phyloP scores from a whole-genome alignment of 2,797 vertebrate genomes.

The Sebastes elongatus region DNA sequence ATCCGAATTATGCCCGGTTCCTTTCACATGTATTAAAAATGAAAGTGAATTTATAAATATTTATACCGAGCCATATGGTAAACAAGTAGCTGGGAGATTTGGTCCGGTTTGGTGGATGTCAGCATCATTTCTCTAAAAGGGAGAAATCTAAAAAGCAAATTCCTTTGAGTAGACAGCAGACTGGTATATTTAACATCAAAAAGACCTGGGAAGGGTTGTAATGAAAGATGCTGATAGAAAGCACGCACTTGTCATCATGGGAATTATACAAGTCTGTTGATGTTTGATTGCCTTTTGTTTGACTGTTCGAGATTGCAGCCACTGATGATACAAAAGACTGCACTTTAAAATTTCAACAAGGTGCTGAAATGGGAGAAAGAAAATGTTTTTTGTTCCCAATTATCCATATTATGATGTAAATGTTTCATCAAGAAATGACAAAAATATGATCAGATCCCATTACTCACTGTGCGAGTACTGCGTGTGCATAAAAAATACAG shows the following conservation, averaged over 20 bases:
- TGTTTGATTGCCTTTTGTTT: slow-evolving; percentile 45
- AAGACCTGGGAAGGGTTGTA: slow-evolving; percentile 12
- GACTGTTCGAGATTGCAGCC: slow-evolving; percentile 8
- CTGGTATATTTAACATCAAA: slow-evolving; percentile 54
- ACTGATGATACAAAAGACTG: slow-evolving; percentile 6
- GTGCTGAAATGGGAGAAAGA: background rate
- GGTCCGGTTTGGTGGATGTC: slow-evolving; percentile 50
- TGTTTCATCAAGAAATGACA: slow-evolving; percentile 9
- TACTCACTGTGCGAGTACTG: background rate
- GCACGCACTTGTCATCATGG: slow-evolving; percentile 10
- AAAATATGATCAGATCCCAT: slow-evolving; percentile 4
- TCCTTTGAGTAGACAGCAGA: slow-evolving; percentile 36
- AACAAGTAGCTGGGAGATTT: slow-evolving; percentile 55
- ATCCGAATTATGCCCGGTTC: slow-evolving; percentile 33
- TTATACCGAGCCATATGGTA: slow-evolving; percentile 57
- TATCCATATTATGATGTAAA: background rate
- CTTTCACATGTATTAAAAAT: slow-evolving; percentile 56
- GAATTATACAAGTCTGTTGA: slow-evolving; percentile 29
- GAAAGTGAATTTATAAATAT: slow-evolving; percentile 62
- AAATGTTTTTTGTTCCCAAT: background rate
- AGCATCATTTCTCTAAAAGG: slow-evolving; percentile 31
- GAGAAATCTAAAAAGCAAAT: slow-evolving; percentile 19
- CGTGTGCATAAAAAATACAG: background rate
- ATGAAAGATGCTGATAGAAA: slow-evolving; percentile 37
- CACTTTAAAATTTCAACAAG: slow-evolving; percentile 9